Conservation (phyloP, 64 coral and sea anemone genomes). For the Pocillopora damicornis region DNA sequence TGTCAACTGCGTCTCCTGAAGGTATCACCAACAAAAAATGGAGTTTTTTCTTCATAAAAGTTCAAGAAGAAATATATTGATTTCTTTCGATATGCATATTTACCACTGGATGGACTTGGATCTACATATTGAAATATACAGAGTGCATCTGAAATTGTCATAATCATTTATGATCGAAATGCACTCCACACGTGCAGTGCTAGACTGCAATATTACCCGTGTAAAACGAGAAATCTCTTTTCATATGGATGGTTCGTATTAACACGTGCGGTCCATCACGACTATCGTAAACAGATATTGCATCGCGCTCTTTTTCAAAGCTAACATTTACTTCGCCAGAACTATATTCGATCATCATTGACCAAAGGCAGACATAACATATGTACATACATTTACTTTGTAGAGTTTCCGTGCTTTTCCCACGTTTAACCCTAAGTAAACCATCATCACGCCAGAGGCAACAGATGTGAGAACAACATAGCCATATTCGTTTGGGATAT, state of each 20-base stretch:
- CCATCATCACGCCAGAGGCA: conserved; percentile 78
- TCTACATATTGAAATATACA: too few relatives aligned
- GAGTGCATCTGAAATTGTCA: background rate
- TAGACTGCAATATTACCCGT: background rate
- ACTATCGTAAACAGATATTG: too few relatives aligned
- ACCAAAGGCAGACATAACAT: background rate
- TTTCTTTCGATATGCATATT: too few relatives aligned
- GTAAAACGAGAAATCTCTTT: too few relatives aligned
- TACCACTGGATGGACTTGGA: too few relatives aligned
- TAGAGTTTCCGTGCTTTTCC: conserved; percentile 88
- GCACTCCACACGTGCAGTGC: background rate
- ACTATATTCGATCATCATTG: background rate
- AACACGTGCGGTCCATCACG: too few relatives aligned
- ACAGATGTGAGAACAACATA: conserved; percentile 89
- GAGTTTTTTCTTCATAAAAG: too few relatives aligned
- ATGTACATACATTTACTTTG: conserved; percentile 66
- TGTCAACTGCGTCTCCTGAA: too few relatives aligned
- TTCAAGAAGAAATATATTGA: too few relatives aligned
- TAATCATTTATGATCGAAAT: background rate
- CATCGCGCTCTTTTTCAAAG: too few relatives aligned
- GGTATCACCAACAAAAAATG: too few relatives aligned
- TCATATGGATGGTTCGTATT: too few relatives aligned
- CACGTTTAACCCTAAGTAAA: conserved; percentile 73
- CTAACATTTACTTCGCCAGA: background rate
- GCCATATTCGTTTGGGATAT: conserved; percentile 68